phyloP scores from a whole-genome alignment of 2,113 vertebrate species.

The Cichladusa arquata region DNA sequence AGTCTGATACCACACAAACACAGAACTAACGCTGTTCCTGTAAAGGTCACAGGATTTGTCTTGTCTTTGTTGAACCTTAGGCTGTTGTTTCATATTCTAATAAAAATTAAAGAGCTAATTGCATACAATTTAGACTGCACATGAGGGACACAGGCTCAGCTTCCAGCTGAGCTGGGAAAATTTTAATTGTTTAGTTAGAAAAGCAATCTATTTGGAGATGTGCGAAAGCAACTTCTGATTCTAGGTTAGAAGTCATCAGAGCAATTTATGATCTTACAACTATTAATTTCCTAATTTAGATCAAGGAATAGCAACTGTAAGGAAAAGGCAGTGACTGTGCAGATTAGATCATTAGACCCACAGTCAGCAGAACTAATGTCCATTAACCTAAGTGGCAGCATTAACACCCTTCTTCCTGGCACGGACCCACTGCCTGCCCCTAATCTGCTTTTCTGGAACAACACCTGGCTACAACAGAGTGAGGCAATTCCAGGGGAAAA shows the following conservation, averaged over 20 bases:
- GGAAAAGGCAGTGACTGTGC: slow-evolving; percentile 9
- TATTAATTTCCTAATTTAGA: slow-evolving; percentile 52
- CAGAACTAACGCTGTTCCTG: not conserved
- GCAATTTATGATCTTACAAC: slow-evolving; percentile 35
- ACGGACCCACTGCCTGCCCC: fast-evolving
- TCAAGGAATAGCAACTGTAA: slow-evolving; percentile 16
- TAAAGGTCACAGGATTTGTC: not conserved
- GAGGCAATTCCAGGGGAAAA: not conserved
- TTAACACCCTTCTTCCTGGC: slow-evolving; percentile 7
- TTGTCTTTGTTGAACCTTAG: not conserved
- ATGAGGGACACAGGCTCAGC: not conserved
- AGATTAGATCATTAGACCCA: slow-evolving; percentile 38
- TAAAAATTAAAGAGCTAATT: slow-evolving; percentile 46
- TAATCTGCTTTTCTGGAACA: not conserved
- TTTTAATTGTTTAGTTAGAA: slow-evolving; percentile 51
- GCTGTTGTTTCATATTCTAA: not conserved
- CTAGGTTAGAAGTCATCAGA: slow-evolving; percentile 43
- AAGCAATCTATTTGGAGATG: slow-evolving; percentile 6
- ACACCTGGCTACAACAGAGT: not conserved
- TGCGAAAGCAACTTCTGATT: slow-evolving; percentile 29
- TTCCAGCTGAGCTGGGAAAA: slow-evolving; percentile 31
- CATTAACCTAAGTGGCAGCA: slow-evolving; percentile 25
- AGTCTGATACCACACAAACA: not conserved
- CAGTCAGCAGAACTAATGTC: slow-evolving; percentile 35
- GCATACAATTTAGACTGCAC: not conserved